phyloP scores from a whole-genome alignment of 2,113 vertebrate genomes.

The Mesoclemmys tuberculata region DNA sequence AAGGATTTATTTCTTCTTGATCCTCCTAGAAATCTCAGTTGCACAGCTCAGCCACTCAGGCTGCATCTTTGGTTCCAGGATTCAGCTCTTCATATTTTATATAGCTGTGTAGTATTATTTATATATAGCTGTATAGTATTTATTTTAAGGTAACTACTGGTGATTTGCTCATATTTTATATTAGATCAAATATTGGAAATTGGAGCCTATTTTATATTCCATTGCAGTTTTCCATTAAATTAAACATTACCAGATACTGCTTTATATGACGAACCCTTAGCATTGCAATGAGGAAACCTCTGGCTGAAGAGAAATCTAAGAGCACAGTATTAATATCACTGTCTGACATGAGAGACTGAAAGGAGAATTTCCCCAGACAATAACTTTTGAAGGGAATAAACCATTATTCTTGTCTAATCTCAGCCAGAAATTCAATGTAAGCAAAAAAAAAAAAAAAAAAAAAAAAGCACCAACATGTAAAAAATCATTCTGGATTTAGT shows the following conservation, averaged over 20 bases:
- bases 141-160: neutral
- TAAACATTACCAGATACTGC: neutral
- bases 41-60: neutral
- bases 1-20: neutral
- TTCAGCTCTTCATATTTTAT: neutral
- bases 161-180: neutral
- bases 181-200: neutral
- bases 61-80: neutral
- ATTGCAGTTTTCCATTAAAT: neutral
- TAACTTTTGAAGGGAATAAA: neutral
- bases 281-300: neutral
- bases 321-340: neutral
- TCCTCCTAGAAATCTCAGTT: neutral
- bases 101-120: neutral
- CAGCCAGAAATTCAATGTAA: neutral
- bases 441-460: neutral
- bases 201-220: neutral
- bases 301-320: neutral
- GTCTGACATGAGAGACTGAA: neutral
- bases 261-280: neutral
- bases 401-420: neutral
- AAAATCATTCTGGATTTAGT: neutral
- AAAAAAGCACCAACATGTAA: neutral
- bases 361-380: neutral
- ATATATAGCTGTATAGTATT: neutral